Evolutionary conservation across 2,113 vertebrate species (phyloP).

Genomic region (Macrotis lagotis): DNA sequence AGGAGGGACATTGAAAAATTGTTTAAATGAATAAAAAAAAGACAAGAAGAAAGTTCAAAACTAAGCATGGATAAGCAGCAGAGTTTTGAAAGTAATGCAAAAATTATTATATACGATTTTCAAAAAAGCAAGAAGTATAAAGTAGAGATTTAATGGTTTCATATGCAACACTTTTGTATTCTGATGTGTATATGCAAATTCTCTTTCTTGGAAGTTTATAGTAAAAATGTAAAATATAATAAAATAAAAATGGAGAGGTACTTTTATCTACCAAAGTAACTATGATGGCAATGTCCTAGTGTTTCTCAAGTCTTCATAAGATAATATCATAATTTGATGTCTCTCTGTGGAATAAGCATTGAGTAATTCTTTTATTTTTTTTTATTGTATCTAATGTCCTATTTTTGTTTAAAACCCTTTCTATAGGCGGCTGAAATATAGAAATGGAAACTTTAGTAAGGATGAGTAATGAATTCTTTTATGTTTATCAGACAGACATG

Average conservation of each 20-base stretch:
- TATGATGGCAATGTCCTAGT: neutral
- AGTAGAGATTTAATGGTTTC: neutral
- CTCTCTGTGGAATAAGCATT: neutral
- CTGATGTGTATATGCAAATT: neutral
- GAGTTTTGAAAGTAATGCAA: neutral
- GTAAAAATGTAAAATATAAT: neutral
- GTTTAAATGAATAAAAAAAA: neutral
- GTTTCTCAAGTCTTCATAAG: neutral
- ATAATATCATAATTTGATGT: neutral
- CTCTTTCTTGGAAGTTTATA: conserved; percentile 1
- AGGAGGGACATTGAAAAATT: neutral
- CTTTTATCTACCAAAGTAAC: neutral
- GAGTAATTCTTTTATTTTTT: neutral
- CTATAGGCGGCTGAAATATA: neutral
- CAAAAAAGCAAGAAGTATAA: neutral
- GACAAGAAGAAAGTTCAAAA: neutral
- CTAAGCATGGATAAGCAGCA: neutral
- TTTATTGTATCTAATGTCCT: neutral
- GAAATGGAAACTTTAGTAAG: neutral
- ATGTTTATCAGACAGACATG: neutral
- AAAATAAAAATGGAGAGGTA: too few relatives aligned
- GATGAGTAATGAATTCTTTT: neutral
- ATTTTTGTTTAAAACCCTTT: neutral
- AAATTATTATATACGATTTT: neutral
- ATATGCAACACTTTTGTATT: neutral